Conservation (phyloP, 2,113 vertebrate species). For the Pterophyllum scalare region DNA sequence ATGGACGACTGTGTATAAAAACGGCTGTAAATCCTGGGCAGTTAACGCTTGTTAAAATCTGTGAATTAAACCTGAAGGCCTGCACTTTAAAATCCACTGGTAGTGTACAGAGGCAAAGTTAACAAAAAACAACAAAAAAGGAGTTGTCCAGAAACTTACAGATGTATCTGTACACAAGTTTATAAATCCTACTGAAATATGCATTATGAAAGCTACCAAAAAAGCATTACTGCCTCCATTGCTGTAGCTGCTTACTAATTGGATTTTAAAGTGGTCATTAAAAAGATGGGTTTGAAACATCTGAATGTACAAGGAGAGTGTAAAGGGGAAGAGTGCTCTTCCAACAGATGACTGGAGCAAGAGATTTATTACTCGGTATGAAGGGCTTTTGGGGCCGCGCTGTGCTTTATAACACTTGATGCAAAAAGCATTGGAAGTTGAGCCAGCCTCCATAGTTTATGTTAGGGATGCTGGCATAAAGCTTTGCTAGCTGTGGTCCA, state of each 20-base stretch:
- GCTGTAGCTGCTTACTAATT: neutral
- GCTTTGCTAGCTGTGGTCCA: neutral
- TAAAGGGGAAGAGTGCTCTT: neutral
- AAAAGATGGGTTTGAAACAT: neutral
- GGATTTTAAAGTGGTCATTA: slow-evolving; percentile 5
- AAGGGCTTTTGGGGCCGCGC: neutral
- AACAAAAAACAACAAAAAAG: no score
- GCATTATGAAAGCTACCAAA: neutral
- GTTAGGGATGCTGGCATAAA: neutral
- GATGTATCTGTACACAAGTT: accelerated
- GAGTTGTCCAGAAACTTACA: neutral
- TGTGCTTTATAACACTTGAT: neutral
- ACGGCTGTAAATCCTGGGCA: no score
- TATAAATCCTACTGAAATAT: neutral
- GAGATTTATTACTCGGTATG: neutral
- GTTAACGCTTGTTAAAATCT: no score
- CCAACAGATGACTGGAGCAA: neutral
- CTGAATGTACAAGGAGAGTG: neutral
- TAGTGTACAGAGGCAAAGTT: no score
- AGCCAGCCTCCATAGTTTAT: neutral
- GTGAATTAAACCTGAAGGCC: no score
- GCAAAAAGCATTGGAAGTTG: neutral
- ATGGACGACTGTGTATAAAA: no score
- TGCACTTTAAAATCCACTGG: no score
- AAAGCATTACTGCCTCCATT: neutral